phyloP scores from a whole-genome alignment of 92 coral and sea anemone genomes.

The Epizoanthus rinbou region DNA sequence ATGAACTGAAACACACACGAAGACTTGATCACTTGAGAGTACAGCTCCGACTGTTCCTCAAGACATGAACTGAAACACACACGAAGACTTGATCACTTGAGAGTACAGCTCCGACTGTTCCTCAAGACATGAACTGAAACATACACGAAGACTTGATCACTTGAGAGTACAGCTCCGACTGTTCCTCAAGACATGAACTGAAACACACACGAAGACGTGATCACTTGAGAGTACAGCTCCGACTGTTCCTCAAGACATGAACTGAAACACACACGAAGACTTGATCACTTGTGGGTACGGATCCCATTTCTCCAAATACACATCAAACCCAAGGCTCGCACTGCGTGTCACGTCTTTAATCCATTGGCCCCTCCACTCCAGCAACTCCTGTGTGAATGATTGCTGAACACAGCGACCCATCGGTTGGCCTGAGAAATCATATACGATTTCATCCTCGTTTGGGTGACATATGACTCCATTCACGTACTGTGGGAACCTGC shows the following conservation, averaged over 20 bases:
- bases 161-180: no score
- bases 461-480: conserved; percentile 41
- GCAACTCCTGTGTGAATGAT: conserved; percentile 39
- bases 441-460: conserved; percentile 20
- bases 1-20: no score
- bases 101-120: no score
- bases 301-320: conserved; percentile 52
- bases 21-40: no score
- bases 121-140: no score
- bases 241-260: neutral
- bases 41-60: no score
- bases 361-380: conserved; percentile 50
- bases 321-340: conserved; percentile 42
- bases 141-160: no score
- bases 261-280: conserved; percentile 43
- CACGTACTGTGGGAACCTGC: conserved; percentile 23
- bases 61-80: no score
- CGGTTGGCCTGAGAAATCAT: neutral
- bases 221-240: no score
- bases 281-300: conserved; percentile 42
- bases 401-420: conserved; percentile 54
- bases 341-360: conserved; percentile 13
- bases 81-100: no score
- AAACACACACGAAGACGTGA: no score
- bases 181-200: no score